Evolutionary conservation across 2,113 vertebrate species (phyloP).

Genomic region (Brachionichthys hirsutus): DNA sequence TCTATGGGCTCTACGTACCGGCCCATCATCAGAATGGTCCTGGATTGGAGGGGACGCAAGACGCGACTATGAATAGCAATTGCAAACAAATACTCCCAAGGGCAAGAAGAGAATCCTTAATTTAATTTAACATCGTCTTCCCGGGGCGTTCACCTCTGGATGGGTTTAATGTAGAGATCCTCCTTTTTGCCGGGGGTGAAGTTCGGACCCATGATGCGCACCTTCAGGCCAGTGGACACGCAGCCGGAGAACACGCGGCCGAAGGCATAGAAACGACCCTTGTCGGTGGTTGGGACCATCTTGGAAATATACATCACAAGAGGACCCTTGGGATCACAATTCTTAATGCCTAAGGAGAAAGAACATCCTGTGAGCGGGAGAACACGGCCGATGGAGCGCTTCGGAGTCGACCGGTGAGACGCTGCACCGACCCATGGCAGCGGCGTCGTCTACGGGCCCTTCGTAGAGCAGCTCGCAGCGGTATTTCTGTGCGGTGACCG

Average conservation of each 20-base stretch:
- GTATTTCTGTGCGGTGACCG: constrained; percentile 94
- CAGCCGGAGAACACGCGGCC: constrained; percentile 92
- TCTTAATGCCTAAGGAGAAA: constrained; percentile 85
- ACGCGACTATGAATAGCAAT: too few relatives aligned
- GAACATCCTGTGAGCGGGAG: not conserved
- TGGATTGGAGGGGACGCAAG: constrained; percentile 38
- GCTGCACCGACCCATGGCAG: constrained; percentile 85
- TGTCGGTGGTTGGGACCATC: constrained; percentile 95
- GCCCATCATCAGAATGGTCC: constrained; percentile 98
- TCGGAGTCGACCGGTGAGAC: too few relatives aligned
- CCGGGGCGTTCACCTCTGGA: constrained; percentile 84
- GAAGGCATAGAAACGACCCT: constrained; percentile 95
- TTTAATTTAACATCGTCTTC: too few relatives aligned
- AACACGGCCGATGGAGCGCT: too few relatives aligned
- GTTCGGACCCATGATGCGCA: constrained; percentile 97
- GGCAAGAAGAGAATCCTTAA: too few relatives aligned
- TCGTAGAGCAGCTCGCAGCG: constrained; percentile 96
- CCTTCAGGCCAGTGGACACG: constrained; percentile 91
- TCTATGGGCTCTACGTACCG: constrained; percentile 93
- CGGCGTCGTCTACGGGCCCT: constrained; percentile 91
- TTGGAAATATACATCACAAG: constrained; percentile 99
- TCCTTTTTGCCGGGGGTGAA: constrained; percentile 95
- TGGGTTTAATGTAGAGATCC: constrained; percentile 92
- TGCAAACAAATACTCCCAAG: too few relatives aligned
- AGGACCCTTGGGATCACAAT: constrained; percentile 91